Conservation (phyloP, 2,888 invertebrate species). For the Epicampocera succincta region DNA sequence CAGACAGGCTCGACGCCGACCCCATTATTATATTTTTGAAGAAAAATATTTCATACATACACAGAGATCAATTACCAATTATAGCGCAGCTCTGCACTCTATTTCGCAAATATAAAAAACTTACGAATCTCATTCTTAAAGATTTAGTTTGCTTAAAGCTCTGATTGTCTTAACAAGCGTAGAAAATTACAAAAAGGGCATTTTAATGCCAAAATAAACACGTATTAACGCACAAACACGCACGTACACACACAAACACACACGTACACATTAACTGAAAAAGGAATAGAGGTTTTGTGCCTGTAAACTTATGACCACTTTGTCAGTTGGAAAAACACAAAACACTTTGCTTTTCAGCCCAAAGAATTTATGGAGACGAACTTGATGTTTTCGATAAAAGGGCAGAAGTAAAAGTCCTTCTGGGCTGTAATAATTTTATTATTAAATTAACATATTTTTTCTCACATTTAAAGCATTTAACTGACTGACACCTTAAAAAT, state of each 20-base stretch:
- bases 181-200: no score
- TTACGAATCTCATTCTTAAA: background rate
- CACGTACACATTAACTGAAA: background rate
- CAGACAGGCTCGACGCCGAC: conserved; percentile 42
- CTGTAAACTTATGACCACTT: conserved; percentile 1
- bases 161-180: conserved; percentile 7
- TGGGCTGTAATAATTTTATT: conserved; percentile 26
- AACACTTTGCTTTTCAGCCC: conserved; percentile 2
- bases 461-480: conserved; percentile 38
- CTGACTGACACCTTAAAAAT: no score
- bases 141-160: conserved; percentile 5
- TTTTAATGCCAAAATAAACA: no score
- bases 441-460: background rate
- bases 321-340: background rate
- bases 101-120: no score
- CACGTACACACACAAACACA: conserved; percentile 12
- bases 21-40: conserved; percentile 14
- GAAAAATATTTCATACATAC: no score
- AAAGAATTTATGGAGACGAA: conserved; percentile 7
- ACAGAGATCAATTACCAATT: no score
- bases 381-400: background rate
- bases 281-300: background rate
- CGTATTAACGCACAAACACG: background rate
- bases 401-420: conserved; percentile 27
- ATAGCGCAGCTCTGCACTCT: no score